Conservation (phyloP, 2,888 invertebrate species). For the Chloroclystis v-ata region DNA sequence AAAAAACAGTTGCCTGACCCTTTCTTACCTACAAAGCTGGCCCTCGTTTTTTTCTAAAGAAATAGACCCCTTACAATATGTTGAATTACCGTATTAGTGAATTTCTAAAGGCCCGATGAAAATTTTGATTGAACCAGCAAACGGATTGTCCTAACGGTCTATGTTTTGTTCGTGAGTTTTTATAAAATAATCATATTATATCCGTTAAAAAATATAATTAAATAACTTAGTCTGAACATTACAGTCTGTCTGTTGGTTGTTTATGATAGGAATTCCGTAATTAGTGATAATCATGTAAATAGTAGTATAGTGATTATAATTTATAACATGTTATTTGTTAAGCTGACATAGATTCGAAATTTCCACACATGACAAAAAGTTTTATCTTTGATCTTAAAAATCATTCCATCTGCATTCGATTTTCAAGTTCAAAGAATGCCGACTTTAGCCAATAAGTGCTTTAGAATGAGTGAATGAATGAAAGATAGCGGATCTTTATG, state of each 20-base stretch:
- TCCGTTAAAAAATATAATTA: not conserved
- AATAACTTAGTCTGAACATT: too few relatives aligned
- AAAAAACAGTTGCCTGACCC: slow-evolving; percentile 73
- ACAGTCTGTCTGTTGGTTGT: too few relatives aligned
- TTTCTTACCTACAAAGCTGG: slow-evolving; percentile 70
- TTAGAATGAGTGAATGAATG: slow-evolving; percentile 55
- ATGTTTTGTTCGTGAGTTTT: slow-evolving; percentile 48
- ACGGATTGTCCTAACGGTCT: slow-evolving; percentile 75
- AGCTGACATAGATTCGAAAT: not conserved
- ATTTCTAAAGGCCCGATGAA: slow-evolving; percentile 73
- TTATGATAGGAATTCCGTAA: too few relatives aligned
- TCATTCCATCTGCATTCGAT: slow-evolving; percentile 31
- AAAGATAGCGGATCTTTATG: slow-evolving; percentile 69
- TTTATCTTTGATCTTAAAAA: slow-evolving; percentile 39
- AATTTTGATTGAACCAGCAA: slow-evolving; percentile 72
- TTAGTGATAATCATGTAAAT: too few relatives aligned
- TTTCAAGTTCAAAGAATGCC: slow-evolving; percentile 58
- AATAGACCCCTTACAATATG: slow-evolving; percentile 70
- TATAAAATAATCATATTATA: slow-evolving; percentile 40
- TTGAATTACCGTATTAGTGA: slow-evolving; percentile 76
- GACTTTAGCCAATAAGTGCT: slow-evolving; percentile 65
- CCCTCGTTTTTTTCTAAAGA: slow-evolving; percentile 63
- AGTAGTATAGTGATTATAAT: too few relatives aligned
- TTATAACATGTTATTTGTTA: too few relatives aligned
- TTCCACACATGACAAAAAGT: slow-evolving; percentile 16